Conservation (phyloP, 92 coral and sea anemone species). For the Epizoanthus scotinus region DNA sequence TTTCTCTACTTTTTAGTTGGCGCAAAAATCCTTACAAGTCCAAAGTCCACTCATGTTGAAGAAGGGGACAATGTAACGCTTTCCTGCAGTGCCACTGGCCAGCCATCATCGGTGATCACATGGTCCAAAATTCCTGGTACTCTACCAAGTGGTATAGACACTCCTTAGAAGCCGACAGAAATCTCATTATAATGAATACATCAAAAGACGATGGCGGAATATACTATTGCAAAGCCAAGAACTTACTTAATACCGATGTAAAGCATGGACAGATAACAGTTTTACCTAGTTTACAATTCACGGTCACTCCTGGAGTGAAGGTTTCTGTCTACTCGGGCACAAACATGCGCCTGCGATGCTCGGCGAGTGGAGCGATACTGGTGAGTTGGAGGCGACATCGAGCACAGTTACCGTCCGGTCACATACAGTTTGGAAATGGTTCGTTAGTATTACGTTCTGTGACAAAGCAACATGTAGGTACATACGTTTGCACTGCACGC, state of each 20-base stretch:
- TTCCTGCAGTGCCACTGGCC: not conserved
- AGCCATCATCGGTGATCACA: not conserved
- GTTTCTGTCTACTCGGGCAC: not conserved
- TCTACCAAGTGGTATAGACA: not conserved
- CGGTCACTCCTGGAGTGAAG: not conserved
- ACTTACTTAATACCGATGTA: not conserved
- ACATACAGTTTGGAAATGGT: too few relatives aligned
- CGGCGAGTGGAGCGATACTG: too few relatives aligned
- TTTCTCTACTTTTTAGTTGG: not conserved
- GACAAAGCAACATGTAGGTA: too few relatives aligned
- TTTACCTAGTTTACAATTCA: not conserved
- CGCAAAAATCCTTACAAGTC: not conserved
- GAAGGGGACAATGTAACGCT: not conserved
- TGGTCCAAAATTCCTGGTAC: not conserved
- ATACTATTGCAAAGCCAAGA: not conserved
- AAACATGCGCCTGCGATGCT: not conserved
- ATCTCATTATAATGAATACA: not conserved
- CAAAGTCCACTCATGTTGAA: not conserved
- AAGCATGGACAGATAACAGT: not conserved
- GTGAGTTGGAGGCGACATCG: not conserved
- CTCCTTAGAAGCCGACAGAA: not conserved
- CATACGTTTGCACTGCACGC: too few relatives aligned
- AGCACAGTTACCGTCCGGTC: not conserved
- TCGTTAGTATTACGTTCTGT: too few relatives aligned
- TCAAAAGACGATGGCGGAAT: not conserved